Percentiles rank a stretch among this genome's conserved stretches.
phyloP scores from a whole-genome alignment of 2,113 vertebrate species.

The Dolichallabes microphthalmus region DNA sequence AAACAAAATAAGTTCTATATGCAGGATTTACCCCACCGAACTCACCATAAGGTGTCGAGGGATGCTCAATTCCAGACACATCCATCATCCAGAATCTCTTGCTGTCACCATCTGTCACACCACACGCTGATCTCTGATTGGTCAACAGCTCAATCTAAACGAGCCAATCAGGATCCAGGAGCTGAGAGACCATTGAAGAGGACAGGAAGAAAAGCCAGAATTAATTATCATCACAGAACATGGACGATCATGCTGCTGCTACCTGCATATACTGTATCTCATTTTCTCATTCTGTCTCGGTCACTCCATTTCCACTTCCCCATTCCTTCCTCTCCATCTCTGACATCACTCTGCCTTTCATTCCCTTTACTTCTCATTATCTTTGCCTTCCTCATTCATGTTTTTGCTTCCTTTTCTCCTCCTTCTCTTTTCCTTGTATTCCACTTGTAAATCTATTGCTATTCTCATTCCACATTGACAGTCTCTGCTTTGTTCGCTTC shows the following conservation, averaged over 20 bases:
- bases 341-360: background rate
- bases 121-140: constrained; percentile 26
- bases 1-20: background rate
- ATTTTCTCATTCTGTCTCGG: background rate
- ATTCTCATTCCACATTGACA: background rate
- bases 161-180: background rate
- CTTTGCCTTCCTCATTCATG: background rate
- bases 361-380: background rate
- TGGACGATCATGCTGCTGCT: background rate
- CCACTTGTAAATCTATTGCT: background rate
- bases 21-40: background rate
- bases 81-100: constrained; percentile 43
- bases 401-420: background rate
- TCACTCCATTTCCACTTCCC: too few relatives aligned
- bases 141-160: background rate
- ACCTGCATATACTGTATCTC: background rate
- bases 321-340: too few relatives aligned
- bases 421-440: background rate
- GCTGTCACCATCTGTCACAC: constrained; percentile 44
- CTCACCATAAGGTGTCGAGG: constrained; percentile 30
- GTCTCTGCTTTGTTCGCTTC: background rate
- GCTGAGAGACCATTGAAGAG: background rate
- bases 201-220: background rate
- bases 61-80: constrained; percentile 30
- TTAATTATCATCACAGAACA: background rate